Evolutionary conservation across 2,888 invertebrate species (phyloP).

Genomic region (Pherbina coryleti): DNA sequence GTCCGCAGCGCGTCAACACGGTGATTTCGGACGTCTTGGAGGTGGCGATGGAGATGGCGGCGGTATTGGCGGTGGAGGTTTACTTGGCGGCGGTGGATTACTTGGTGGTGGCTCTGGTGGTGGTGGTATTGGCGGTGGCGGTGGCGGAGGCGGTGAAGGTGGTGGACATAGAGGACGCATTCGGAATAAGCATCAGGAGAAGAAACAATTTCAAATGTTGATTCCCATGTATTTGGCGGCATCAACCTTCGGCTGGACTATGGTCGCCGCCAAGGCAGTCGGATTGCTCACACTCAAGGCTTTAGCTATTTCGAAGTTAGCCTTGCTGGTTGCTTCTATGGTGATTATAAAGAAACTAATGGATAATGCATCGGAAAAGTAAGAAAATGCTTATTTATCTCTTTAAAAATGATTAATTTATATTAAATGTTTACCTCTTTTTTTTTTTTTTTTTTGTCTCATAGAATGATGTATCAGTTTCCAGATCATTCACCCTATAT

Average conservation of each 20-base stretch:
- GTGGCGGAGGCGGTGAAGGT: constrained; percentile 49
- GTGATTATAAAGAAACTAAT: constrained; percentile 75
- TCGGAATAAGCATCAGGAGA: constrained; percentile 66
- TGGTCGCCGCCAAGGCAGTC: constrained; percentile 75
- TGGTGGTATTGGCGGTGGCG: constrained; percentile 49
- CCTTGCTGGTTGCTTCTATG: constrained; percentile 75
- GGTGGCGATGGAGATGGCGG: constrained; percentile 29
- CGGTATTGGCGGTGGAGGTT: constrained; percentile 22
- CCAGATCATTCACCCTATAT: constrained; percentile 67
- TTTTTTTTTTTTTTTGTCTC: constrained; percentile 19
- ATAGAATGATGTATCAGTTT: constrained; percentile 67
- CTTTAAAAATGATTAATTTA: neutral
- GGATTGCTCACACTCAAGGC: constrained; percentile 78
- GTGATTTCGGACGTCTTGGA: neutral
- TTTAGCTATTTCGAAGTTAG: constrained; percentile 78
- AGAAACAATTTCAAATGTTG: constrained; percentile 75
- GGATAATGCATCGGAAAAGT: constrained; percentile 72
- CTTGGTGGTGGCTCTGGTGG: constrained; percentile 48
- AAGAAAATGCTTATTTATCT: constrained; percentile 39
- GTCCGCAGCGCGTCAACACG: constrained; percentile 28
- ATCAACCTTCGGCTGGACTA: constrained; percentile 76
- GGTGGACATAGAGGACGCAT: constrained; percentile 60
- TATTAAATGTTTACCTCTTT: neutral
- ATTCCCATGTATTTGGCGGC: constrained; percentile 79
- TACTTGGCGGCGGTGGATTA: constrained; percentile 38